These are phyloP conservation scores for Lysandra bellargus DNA, from an alignment of 2,888 invertebrate species.

Conservation along the genomic window DNA sequence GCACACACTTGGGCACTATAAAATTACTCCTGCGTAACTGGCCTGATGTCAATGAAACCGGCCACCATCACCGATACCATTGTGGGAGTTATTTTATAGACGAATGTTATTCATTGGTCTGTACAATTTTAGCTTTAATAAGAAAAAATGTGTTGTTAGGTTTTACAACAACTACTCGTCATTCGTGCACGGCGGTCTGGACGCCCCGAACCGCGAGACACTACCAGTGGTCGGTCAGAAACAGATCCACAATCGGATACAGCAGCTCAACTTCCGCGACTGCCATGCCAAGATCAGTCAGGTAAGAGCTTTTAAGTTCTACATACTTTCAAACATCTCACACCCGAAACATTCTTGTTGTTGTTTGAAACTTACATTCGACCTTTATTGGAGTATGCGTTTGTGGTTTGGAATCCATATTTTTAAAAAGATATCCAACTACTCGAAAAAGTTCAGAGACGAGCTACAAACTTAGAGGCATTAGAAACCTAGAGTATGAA, in stretches of 20 bases:
- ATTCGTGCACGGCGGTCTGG: slow-evolving; percentile 96
- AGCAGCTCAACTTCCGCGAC: slow-evolving; percentile 96
- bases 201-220: slow-evolving; percentile 90
- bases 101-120: too few species aligned
- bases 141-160: slow-evolving; percentile 65
- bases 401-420: neutral
- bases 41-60: too few species aligned
- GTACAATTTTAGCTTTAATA: neutral
- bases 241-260: slow-evolving; percentile 97
- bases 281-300: slow-evolving; percentile 99
- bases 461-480: neutral
- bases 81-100: too few species aligned
- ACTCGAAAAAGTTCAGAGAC: neutral
- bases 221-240: slow-evolving; percentile 93
- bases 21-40: too few species aligned
- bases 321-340: too few species aligned
- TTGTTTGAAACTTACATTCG: too few species aligned
- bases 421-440: neutral
- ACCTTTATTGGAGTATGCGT: neutral
- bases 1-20: too few species aligned
- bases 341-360: too few species aligned
- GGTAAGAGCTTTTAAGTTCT: slow-evolving; percentile 47
- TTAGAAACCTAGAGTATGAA: neutral
- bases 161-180: slow-evolving; percentile 98
- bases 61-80: too few species aligned